Percentiles rank a stretch among this genome's conserved stretches.
phyloP scores from a whole-genome alignment of 2,113 vertebrate genomes.

The Xenus cinereus region DNA sequence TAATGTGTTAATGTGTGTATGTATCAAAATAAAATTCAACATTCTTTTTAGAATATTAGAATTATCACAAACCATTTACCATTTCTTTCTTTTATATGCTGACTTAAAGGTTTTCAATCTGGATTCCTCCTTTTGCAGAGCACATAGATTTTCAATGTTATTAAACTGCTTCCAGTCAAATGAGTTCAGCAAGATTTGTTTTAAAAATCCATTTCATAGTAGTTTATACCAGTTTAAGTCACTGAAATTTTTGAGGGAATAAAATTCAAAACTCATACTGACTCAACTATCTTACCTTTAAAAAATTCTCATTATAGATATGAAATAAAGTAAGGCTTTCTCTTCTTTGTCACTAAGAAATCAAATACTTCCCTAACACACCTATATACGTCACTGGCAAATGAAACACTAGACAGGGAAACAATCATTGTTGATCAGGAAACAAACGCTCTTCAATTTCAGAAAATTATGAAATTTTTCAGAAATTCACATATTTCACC shows the following conservation, averaged over 20 bases:
- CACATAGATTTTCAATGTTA: background rate
- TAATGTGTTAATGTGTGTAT: background rate
- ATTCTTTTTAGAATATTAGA: background rate
- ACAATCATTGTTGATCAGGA: background rate
- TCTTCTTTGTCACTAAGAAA: background rate
- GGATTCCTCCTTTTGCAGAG: background rate
- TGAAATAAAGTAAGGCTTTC: background rate
- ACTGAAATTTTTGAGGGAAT: background rate
- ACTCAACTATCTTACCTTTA: background rate
- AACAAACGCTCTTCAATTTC: background rate
- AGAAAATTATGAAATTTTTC: background rate
- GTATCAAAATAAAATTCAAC: background rate
- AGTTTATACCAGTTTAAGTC: background rate
- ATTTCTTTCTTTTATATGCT: background rate
- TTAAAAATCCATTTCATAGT: background rate
- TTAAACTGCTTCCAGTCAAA: background rate
- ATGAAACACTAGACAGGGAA: background rate
- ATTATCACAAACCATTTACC: background rate
- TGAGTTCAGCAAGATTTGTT: background rate
- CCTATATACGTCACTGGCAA: background rate
- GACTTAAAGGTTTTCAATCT: background rate
- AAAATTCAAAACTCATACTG: background rate
- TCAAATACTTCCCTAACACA: background rate
- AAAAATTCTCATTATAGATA: background rate
- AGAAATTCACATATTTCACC: background rate